phyloP scores from a whole-genome alignment of 2,888 invertebrate genomes.

The Clivina fossor region DNA sequence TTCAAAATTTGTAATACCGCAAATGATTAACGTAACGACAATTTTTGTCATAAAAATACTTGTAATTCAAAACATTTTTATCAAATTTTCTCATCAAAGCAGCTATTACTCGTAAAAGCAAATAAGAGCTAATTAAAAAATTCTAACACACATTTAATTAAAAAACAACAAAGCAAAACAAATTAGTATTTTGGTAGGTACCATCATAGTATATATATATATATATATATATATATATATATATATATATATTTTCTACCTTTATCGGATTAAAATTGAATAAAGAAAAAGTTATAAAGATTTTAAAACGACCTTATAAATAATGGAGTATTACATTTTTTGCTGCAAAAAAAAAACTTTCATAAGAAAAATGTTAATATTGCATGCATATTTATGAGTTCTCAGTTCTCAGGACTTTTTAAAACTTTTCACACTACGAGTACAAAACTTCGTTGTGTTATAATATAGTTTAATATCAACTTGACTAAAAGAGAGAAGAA shows the following conservation, averaged over 20 bases:
- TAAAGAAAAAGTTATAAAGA: neutral
- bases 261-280: neutral
- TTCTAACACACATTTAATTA: no score
- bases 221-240: neutral
- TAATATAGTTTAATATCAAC: neutral
- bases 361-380: constrained; percentile 3
- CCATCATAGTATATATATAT: no score
- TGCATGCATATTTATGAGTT: constrained; percentile 4
- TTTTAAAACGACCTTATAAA: neutral
- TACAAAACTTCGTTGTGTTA: no score
- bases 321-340: neutral
- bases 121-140: no score
- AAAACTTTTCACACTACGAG: neutral
- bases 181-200: no score
- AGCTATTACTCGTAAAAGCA: no score
- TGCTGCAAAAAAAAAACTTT: neutral
- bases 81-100: no score
- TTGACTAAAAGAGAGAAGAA: neutral
- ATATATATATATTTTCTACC: neutral
- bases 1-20: no score
- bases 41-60: no score
- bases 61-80: no score
- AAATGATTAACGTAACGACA: no score
- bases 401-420: neutral
- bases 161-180: no score